phyloP scores from a whole-genome alignment of 2,113 vertebrate genomes.

The Daubentonia madagascariensis region DNA sequence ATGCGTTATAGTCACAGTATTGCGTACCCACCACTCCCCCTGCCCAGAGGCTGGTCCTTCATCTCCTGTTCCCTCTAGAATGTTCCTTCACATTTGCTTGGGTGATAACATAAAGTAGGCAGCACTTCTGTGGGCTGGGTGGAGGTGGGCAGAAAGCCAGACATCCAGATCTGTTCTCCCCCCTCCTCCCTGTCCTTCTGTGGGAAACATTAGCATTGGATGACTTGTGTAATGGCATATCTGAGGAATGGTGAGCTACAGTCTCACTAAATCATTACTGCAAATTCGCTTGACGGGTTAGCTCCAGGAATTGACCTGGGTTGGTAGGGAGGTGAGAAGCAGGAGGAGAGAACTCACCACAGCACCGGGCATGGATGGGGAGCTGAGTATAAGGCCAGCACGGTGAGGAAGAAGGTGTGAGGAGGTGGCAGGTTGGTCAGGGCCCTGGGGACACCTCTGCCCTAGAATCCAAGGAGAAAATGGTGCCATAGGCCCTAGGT shows the following conservation, averaged over 20 bases:
- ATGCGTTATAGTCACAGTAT: background rate
- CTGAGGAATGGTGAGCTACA: accelerated
- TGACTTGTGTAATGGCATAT: background rate
- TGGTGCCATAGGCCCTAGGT: too few species aligned
- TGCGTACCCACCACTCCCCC: accelerated
- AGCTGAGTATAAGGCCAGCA: too few species aligned
- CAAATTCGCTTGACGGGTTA: background rate
- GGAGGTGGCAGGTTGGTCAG: background rate
- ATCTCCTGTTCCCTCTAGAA: background rate
- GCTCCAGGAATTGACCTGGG: background rate
- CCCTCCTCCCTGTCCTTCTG: background rate
- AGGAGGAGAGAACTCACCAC: background rate
- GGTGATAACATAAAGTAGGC: background rate
- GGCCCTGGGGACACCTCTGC: background rate
- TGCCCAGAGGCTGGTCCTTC: background rate
- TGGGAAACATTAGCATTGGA: background rate
- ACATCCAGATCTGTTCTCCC: accelerated
- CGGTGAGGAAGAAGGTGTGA: too few species aligned
- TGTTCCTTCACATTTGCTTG: background rate
- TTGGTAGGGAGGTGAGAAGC: background rate
- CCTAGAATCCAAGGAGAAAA: background rate
- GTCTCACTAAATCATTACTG: background rate
- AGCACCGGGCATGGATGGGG: background rate
- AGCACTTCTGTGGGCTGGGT: background rate
- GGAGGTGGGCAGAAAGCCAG: background rate